These are phyloP conservation scores for Pocillopora meandrina DNA, from an alignment of 92 coral and sea anemone species.

Conservation along the genomic window DNA sequence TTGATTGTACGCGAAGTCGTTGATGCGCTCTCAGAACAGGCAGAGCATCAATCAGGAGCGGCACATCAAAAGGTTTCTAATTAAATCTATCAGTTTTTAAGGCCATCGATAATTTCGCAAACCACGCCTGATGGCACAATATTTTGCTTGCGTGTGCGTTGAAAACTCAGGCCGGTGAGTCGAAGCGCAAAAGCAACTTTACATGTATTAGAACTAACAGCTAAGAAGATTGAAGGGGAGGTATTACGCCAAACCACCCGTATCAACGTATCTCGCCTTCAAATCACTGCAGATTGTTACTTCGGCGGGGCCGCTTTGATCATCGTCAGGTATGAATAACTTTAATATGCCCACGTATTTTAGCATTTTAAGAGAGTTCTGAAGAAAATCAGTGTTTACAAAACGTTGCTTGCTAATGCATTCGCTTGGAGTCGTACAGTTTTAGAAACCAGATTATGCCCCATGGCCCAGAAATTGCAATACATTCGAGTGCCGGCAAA, in stretches of 20 bases:
- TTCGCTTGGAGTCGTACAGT: not conserved
- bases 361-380: constrained; percentile 3
- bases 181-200: constrained; percentile 31
- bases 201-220: not conserved
- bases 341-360: not conserved
- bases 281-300: constrained; percentile 19
- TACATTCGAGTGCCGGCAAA: not conserved
- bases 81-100: constrained; percentile 97
- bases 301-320: constrained; percentile 38
- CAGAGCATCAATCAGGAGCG: constrained; percentile 78
- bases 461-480: not conserved
- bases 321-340: constrained; percentile 37
- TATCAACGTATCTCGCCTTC: constrained; percentile 1
- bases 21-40: constrained; percentile 56
- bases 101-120: constrained; percentile 93
- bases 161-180: constrained; percentile 3
- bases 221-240: not conserved
- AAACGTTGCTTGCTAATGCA: constrained; percentile 10
- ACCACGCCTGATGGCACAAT: constrained; percentile 89
- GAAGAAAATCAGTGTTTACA: not conserved
- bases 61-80: constrained; percentile 94
- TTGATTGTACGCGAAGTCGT: constrained; percentile 68
- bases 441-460: not conserved
- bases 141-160: constrained; percentile 68
- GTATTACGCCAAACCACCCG: constrained; percentile 6